Evolutionary conservation across 2,797 vertebrate species (phyloP).

Genomic region (Brotula barbata): DNA sequence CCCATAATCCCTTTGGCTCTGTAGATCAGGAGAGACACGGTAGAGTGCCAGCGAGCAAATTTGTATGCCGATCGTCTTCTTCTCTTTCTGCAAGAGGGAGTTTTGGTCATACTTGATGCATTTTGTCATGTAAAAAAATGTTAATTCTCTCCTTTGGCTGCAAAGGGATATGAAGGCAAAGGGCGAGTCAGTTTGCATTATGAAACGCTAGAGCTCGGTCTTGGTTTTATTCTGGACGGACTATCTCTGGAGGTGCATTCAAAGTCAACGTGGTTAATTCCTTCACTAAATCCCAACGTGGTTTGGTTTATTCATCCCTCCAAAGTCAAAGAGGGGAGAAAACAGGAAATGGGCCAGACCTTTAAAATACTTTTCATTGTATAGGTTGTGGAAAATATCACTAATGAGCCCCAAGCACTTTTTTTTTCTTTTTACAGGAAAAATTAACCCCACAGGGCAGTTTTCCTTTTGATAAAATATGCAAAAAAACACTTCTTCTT

Average conservation of each 20-base stretch:
- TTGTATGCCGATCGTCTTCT: slow-evolving; percentile 52
- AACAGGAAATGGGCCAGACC: background rate
- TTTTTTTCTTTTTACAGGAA: no score
- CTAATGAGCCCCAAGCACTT: no score
- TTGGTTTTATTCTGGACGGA: slow-evolving; percentile 15
- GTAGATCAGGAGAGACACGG: slow-evolving; percentile 55
- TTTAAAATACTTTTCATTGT: no score
- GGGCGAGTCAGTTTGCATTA: slow-evolving; percentile 15
- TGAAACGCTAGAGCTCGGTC: background rate
- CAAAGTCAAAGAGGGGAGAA: slow-evolving; percentile 1
- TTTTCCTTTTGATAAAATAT: no score
- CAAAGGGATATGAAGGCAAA: slow-evolving; percentile 25
- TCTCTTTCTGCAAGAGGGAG: slow-evolving; percentile 23
- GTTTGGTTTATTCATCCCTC: slow-evolving; percentile 14
- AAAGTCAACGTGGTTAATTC: slow-evolving; percentile 7
- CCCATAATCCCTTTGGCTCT: slow-evolving; percentile 56
- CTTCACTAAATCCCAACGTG: slow-evolving; percentile 2
- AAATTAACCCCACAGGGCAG: no score
- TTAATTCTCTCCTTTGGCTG: slow-evolving; percentile 30
- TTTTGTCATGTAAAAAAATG: slow-evolving; percentile 18
- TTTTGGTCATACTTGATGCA: slow-evolving; percentile 42
- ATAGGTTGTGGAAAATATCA: no score
- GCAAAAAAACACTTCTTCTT: no score
- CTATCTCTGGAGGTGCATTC: background rate
- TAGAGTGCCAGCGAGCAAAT: slow-evolving; percentile 35